A percentile compares a stretch with the other conserved stretches of the same genome.
phyloP scores from a whole-genome alignment of 2,888 invertebrate species.

The Drosophila meridionalis region DNA sequence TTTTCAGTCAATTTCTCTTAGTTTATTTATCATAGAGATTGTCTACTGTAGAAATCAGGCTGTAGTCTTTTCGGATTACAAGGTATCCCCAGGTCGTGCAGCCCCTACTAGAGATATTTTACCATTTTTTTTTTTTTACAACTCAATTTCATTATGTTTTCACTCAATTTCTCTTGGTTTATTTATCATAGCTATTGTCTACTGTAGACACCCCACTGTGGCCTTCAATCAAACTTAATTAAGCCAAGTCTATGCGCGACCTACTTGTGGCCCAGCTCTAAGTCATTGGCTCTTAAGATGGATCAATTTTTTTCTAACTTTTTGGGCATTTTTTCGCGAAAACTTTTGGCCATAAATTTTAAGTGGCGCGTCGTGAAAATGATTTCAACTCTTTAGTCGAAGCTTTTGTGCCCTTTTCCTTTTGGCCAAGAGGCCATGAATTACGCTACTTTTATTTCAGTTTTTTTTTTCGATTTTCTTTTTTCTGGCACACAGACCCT shows the following conservation, averaged over 20 bases:
- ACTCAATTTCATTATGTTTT: background rate
- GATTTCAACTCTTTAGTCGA: constrained; percentile 25
- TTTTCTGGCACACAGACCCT: constrained; percentile 64
- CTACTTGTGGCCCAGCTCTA: constrained; percentile 21
- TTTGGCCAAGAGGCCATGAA: constrained; percentile 38
- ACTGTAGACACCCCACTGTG: background rate
- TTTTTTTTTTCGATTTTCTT: constrained; percentile 21
- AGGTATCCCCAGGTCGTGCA: background rate
- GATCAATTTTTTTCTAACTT: constrained; percentile 28
- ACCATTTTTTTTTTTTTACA: background rate
- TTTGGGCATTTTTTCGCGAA: background rate
- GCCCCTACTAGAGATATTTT: background rate
- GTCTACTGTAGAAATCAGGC: too few species aligned
- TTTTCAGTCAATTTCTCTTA: too few species aligned
- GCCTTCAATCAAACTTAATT: constrained; percentile 49
- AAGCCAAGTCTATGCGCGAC: constrained; percentile 52
- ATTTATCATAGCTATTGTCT: background rate
- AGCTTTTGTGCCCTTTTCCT: constrained; percentile 9
- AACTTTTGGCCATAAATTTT: constrained; percentile 38
- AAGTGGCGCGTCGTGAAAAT: constrained; percentile 54
- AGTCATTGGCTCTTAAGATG: constrained; percentile 33
- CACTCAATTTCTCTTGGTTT: background rate
- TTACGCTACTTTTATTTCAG: constrained; percentile 45
- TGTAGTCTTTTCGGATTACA: too few species aligned
- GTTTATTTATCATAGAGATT: too few species aligned